phyloP scores from a whole-genome alignment of 92 coral and sea anemone species.

The Paramuricea clavata region DNA sequence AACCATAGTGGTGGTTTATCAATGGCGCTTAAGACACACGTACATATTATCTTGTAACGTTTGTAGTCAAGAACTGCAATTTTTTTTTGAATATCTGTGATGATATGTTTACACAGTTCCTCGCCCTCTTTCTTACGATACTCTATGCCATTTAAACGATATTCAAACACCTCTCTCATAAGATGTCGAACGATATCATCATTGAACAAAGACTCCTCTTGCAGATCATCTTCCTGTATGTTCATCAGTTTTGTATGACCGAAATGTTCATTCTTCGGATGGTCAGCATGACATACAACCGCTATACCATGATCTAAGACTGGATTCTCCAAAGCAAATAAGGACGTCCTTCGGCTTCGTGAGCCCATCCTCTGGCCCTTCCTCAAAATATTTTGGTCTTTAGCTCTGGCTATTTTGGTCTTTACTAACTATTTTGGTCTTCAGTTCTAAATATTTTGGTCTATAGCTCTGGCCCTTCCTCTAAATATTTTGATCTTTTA shows the following conservation, averaged over 20 bases:
- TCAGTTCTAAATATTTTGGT: no score
- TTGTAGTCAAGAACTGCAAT: constrained; percentile 74
- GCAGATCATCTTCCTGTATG: constrained; percentile 1
- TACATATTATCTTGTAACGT: constrained; percentile 83
- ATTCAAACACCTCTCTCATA: constrained; percentile 78
- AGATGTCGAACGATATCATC: constrained; percentile 65
- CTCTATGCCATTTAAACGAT: constrained; percentile 68
- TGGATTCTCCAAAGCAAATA: constrained; percentile 69
- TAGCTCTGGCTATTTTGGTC: background rate
- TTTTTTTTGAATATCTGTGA: constrained; percentile 69
- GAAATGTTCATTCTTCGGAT: constrained; percentile 60
- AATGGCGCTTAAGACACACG: constrained; percentile 77
- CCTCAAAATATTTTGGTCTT: background rate
- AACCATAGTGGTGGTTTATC: constrained; percentile 72
- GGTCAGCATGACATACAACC: constrained; percentile 55
- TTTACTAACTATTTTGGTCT: no score
- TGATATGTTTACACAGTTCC: constrained; percentile 65
- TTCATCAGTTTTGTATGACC: background rate
- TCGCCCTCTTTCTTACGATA: constrained; percentile 78
- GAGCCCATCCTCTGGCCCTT: constrained; percentile 25
- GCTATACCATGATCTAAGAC: constrained; percentile 35
- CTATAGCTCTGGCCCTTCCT: background rate
- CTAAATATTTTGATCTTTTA: no score
- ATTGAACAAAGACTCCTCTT: constrained; percentile 27
- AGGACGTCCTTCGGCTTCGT: constrained; percentile 72